Evolutionary conservation across 2,888 invertebrate species (phyloP), one percentile per base, ranked within the genome.

Genomic region (Aleiodes alternator): DNA sequence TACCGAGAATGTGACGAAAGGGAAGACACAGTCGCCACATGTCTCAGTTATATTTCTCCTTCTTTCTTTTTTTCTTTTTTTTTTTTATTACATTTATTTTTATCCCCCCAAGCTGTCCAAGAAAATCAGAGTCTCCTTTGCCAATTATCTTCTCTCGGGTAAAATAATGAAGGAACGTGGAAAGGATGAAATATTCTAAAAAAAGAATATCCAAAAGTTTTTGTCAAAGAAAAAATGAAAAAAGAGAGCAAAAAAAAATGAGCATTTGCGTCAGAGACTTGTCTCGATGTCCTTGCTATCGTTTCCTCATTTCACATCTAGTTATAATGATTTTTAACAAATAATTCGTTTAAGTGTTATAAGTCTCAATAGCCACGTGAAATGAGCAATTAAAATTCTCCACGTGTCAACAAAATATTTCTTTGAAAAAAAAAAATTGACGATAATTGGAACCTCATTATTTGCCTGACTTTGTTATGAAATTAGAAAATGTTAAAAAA

Each of bases 1-100:
- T 78, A 75, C 76, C 73, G 14, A 48, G 48, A 59, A 57, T 31
- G 50, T 16, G 64, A 56, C 56, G 69, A 69, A 56, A 53, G 57
- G 23, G 50, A 70, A 71, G 50, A 71, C 64, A 34, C 64, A 34
- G 64, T 64, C 48, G 64, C 43, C 43, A 43, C 48, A 64, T 43
- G 23, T 48, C 59, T n/a, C 43, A 43, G 43, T 43, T 8, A 43
- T 43, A 11, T 43, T 43, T 43, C 34, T 34, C 34, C 34, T 43
- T 43, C 2, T 23, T 23, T 23, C 2, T 23, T 23, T 23, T 1
- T 23, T 23, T 23, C 2, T 23, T 23, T 23, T 23, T 1, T 23
- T 23, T 43, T 43, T 43, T 34, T 1, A 38, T 64, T 23, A 3
- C 43, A 4, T 43, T 64, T 64, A 64, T 64, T 64, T 64, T 64